These are phyloP conservation scores for Glomeris marginata DNA, from an alignment of 2,888 invertebrate species.

Conservation along the genomic window DNA sequence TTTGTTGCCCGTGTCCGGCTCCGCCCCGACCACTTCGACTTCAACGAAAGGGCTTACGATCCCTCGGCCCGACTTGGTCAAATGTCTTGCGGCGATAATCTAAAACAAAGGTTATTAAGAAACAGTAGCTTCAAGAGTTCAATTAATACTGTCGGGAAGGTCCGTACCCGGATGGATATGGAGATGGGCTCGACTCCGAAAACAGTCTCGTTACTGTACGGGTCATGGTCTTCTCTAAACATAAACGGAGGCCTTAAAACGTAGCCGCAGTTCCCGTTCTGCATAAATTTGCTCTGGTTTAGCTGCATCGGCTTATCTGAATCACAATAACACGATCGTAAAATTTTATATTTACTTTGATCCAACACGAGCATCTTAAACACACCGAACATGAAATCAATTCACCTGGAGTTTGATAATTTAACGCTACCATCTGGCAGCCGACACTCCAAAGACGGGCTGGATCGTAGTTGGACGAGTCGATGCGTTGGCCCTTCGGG, in stretches of 20 bases:
- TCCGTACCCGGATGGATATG: conserved; percentile 47
- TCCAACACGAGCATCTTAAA: too few relatives aligned
- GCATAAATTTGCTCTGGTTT: conserved; percentile 80
- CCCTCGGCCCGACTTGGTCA: conserved; percentile 61
- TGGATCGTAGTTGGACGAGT: conserved; percentile 95
- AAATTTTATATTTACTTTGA: too few relatives aligned
- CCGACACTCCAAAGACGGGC: conserved; percentile 89
- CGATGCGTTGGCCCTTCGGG: conserved; percentile 73
- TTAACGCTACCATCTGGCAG: conserved; percentile 92
- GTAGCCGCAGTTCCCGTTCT: conserved; percentile 87
- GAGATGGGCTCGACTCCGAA: conserved; percentile 44
- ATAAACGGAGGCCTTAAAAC: conserved; percentile 80
- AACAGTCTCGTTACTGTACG: conserved; percentile 49
- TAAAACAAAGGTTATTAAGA: conserved; percentile 18
- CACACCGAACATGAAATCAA: too few relatives aligned
- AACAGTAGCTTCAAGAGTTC: too few relatives aligned
- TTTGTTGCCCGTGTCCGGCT: conserved; percentile 68
- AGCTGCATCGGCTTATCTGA: conserved; percentile 86
- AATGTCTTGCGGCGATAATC: conserved; percentile 77
- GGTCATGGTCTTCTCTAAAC: conserved; percentile 62
- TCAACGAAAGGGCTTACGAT: conserved; percentile 82
- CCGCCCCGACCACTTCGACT: conserved; percentile 75
- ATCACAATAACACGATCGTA: conserved; percentile 14
- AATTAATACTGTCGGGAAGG: too few relatives aligned
- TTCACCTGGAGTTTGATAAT: conserved; percentile 71